A percentile compares a stretch with the other conserved stretches of the same genome.
Evolutionary conservation across 1,140 invertebrate species (phyloP).

Genomic region (Bathynomus jamesi): DNA sequence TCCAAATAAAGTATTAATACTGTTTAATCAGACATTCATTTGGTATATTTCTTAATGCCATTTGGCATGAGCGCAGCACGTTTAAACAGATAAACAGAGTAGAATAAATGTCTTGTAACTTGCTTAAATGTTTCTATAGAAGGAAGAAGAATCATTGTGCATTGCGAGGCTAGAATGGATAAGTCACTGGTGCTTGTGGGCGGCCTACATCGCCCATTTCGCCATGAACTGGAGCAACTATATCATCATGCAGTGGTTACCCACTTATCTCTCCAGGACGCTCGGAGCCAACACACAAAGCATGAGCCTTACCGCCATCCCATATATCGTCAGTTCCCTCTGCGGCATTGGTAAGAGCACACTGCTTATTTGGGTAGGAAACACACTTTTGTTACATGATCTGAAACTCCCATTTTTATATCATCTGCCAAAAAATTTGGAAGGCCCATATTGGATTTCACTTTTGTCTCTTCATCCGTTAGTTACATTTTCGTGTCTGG

Average conservation of each 20-base stretch:
- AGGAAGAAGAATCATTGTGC: not conserved
- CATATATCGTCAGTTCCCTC: slow-evolving; percentile 67
- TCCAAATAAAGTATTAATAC: too few species aligned
- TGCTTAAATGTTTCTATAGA: not conserved
- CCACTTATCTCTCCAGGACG: slow-evolving; percentile 61
- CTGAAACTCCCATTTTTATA: slow-evolving; percentile 13
- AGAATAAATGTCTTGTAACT: too few species aligned
- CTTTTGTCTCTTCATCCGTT: too few species aligned
- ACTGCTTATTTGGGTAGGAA: too few species aligned
- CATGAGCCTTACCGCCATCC: slow-evolving; percentile 67
- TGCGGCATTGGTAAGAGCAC: slow-evolving; percentile 63
- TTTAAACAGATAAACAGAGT: too few species aligned
- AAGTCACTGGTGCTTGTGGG: slow-evolving; percentile 64
- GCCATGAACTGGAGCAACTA: slow-evolving; percentile 79
- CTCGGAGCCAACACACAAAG: slow-evolving; percentile 61
- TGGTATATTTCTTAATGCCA: too few species aligned
- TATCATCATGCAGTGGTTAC: slow-evolving; percentile 76
- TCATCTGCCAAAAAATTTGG: not conserved
- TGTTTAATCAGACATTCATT: too few species aligned
- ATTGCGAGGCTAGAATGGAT: slow-evolving; percentile 46
- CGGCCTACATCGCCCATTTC: slow-evolving; percentile 70
- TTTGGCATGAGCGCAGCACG: too few species aligned
- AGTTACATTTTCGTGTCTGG: too few species aligned
- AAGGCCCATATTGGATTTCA: not conserved
- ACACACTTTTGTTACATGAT: not conserved